Evolutionary conservation across 2,888 invertebrate genomes (phyloP), one percentile per base, ranked within the genome.

Genomic region (Chrysolina americana): DNA sequence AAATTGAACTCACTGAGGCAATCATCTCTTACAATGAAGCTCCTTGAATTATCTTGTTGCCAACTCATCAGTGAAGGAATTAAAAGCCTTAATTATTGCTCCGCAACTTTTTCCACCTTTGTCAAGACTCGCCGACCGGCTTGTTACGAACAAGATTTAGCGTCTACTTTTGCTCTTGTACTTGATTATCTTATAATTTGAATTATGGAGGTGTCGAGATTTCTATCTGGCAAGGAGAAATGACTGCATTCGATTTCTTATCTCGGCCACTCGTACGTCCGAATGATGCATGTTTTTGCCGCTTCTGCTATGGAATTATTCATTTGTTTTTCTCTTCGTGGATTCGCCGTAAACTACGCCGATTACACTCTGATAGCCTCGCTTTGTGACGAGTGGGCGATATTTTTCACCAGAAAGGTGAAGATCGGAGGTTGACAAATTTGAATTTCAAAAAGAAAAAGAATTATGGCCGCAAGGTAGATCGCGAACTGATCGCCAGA

Each of bases 171-270:
- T 68, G 63, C 72, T 69, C 66, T 63, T 68, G 50, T 63, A 59
- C 62, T 70, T 77, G 78, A 78, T 79, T 79, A 78, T 76, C 78
- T 77, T 73, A 68, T 76, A 76, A 78, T 80, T 76, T 79, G 77
- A 80, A 80, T 78, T 76, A 80, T 80, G 68, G 74, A 68, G 70
- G 68, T 76, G 78, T 77, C 78, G 48, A 76, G 78, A 80, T 80
- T 21, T 65, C 69, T 78, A 80, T 80, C 78, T 59, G 44, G 56
- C 48, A 64, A 72, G 74, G 48, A 74, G 70, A 65, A 75, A 78
- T 69, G 77, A 76, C 69, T 76, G 73, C 72, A 73, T 74, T 72
- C 74, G 71, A 74, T 73, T 76, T 66, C 74, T 73, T 76, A 79
- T 80, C 80, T 68, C 9, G 65, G 70, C 72, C 44, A 48, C 71